Conservation (phyloP, 2,888 invertebrate species). For the Sarcophaga variegata region DNA sequence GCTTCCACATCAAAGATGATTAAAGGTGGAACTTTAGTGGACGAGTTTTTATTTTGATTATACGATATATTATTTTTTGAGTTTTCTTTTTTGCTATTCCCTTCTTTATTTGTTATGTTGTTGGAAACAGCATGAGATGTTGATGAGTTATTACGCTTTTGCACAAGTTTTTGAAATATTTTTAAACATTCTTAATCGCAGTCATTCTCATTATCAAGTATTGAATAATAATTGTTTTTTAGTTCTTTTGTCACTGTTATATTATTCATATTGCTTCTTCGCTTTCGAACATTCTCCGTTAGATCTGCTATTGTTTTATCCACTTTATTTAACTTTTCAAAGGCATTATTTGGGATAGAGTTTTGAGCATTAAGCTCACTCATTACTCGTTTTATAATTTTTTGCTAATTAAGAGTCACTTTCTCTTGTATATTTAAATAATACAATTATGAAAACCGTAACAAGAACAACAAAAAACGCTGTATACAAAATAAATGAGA, state of each 20-base stretch:
- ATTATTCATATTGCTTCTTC: slow-evolving; percentile 24
- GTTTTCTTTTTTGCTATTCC: no score
- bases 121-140: no score
- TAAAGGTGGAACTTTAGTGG: background rate
- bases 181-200: no score
- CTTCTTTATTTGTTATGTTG: no score
- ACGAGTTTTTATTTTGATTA: no score
- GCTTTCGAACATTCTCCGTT: slow-evolving; percentile 6
- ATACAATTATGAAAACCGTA: slow-evolving; percentile 1
- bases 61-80: no score
- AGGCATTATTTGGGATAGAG: background rate
- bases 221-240: slow-evolving; percentile 19
- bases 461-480: slow-evolving; percentile 15
- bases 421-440: slow-evolving; percentile 6
- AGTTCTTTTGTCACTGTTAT: slow-evolving; percentile 12
- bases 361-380: slow-evolving; percentile 20
- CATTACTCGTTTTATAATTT: slow-evolving; percentile 4
- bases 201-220: background rate
- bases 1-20: background rate
- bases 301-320: background rate
- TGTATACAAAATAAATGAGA: background rate
- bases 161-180: no score
- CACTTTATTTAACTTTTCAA: background rate
- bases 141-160: no score
- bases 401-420: slow-evolving; percentile 20